These are phyloP conservation scores for Diadema setosum DNA, from an alignment of 35 echinoderm and acorn worm genomes.

Conservation along the genomic window DNA sequence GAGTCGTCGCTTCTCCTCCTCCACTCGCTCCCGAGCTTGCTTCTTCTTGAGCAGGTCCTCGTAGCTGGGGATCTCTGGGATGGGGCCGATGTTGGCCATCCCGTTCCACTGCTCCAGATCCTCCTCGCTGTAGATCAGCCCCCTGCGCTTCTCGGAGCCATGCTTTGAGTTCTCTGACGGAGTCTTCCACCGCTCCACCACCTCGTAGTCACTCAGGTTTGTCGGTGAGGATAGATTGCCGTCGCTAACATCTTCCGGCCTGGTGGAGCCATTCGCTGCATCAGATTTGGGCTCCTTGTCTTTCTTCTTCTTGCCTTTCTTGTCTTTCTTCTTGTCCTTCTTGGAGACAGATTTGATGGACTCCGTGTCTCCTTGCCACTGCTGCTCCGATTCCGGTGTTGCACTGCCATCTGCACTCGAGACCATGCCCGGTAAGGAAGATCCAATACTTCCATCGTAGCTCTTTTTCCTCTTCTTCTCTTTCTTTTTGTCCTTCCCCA, in stretches of 20 bases:
- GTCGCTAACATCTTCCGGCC: neutral
- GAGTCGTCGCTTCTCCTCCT: neutral
- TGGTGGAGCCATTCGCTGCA: neutral
- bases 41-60: neutral
- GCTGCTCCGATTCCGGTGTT: neutral
- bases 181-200: neutral
- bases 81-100: neutral
- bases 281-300: neutral
- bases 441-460: neutral
- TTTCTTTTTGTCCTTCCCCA: neutral
- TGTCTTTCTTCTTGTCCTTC: neutral
- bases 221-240: neutral
- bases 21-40: neutral
- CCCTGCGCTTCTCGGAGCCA: neutral
- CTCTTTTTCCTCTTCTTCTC: slow-evolving; percentile 14
- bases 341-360: neutral
- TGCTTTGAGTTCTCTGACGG: neutral
- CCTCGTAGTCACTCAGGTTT: neutral
- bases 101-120: neutral
- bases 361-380: neutral
- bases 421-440: neutral
- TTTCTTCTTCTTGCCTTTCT: neutral
- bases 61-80: neutral
- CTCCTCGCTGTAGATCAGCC: neutral
- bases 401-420: neutral